Evolutionary conservation across 2,113 vertebrate species (phyloP).

Genomic region (Brachyhypopomus gauderio): DNA sequence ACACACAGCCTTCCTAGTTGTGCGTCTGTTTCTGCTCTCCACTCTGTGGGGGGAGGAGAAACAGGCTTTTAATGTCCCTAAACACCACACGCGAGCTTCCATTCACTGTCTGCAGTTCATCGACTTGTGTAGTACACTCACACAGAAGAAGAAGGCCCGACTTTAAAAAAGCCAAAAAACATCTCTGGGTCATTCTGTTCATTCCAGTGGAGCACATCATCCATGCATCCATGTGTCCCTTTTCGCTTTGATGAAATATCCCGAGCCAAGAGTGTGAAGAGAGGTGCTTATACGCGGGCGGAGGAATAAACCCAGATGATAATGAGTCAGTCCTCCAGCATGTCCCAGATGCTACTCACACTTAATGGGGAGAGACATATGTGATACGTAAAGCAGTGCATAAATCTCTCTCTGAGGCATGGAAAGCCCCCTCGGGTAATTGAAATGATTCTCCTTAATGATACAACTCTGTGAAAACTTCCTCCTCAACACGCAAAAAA

Average conservation of each 20-base stretch:
- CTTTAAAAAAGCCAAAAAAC: not conserved
- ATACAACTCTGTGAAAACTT: constrained; percentile 48
- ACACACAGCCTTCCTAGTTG: constrained; percentile 18
- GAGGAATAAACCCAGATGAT: constrained; percentile 53
- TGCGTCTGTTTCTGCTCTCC: constrained; percentile 2
- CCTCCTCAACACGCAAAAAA: not conserved
- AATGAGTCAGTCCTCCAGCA: constrained; percentile 55
- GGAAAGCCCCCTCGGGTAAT: constrained; percentile 56
- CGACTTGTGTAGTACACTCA: not conserved
- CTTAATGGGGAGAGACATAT: constrained; percentile 59
- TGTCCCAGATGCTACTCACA: constrained; percentile 52
- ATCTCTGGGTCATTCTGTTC: not conserved
- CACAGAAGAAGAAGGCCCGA: not conserved
- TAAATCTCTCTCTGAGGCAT: constrained; percentile 55
- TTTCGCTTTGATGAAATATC: constrained; percentile 13
- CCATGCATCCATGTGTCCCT: not conserved
- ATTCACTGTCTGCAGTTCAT: not conserved
- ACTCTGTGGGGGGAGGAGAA: not conserved
- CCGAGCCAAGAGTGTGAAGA: constrained; percentile 25
- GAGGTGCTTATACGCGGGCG: constrained; percentile 42
- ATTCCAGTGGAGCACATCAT: not conserved
- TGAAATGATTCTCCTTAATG: constrained; percentile 52
- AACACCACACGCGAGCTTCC: too few relatives aligned
- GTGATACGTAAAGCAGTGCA: constrained; percentile 51
- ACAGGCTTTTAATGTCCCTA: not conserved